phyloP scores from a whole-genome alignment of 2,888 invertebrate genomes.

The Protophormia terraenovae region DNA sequence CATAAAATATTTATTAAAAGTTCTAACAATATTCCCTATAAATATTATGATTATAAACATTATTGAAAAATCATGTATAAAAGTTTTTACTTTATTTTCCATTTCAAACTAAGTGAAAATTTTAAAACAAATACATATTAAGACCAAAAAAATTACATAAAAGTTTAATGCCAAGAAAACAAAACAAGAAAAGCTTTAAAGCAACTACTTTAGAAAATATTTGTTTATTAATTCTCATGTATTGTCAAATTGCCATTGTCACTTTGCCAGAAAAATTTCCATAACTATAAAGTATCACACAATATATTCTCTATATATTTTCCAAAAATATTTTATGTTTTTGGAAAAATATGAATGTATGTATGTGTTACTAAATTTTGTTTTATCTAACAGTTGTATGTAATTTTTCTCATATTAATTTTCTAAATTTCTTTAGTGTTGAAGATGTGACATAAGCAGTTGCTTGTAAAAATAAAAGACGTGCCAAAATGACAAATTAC shows the following conservation, averaged over 20 bases:
- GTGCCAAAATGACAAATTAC: slow-evolving; percentile 80
- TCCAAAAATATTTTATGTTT: slow-evolving; percentile 15
- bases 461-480: slow-evolving; percentile 62
- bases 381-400: too few species aligned
- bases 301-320: neutral
- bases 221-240: slow-evolving; percentile 50
- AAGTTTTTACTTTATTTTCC: neutral
- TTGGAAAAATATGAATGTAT: neutral
- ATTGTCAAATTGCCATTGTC: slow-evolving; percentile 80
- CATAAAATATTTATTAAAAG: neutral
- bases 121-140: slow-evolving; percentile 1
- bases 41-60: slow-evolving; percentile 52
- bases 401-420: neutral
- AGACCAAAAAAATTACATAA: slow-evolving; percentile 7
- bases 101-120: neutral
- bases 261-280: slow-evolving; percentile 74
- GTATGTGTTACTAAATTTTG: neutral
- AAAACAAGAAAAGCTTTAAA: slow-evolving; percentile 21
- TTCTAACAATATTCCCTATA: neutral
- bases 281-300: slow-evolving; percentile 14
- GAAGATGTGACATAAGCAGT: slow-evolving; percentile 68
- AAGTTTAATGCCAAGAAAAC: slow-evolving; percentile 37
- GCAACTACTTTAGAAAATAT: slow-evolving; percentile 35
- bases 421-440: slow-evolving; percentile 48
- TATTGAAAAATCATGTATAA: slow-evolving; percentile 36